A percentile compares a stretch with the other conserved stretches of the same genome.
These are phyloP conservation scores for Suillia variegata DNA, from an alignment of 2,888 invertebrate genomes.

Conservation along the genomic window DNA sequence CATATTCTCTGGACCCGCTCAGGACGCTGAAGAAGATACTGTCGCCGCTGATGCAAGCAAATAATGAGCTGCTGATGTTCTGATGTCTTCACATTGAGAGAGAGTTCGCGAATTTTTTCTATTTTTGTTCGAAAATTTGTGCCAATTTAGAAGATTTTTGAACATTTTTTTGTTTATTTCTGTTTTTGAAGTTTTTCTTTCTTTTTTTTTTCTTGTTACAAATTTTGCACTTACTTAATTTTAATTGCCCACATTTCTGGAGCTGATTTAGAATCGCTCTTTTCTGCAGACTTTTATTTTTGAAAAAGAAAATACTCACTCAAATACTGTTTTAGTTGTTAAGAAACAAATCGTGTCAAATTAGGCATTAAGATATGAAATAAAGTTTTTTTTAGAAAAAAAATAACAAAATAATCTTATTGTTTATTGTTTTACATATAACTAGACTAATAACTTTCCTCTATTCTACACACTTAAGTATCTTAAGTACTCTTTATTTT, in stretches of 20 bases:
- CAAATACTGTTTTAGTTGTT: background rate
- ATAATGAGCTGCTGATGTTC: background rate
- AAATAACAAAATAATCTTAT: no score
- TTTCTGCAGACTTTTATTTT: background rate
- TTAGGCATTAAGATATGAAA: conserved; percentile 2
- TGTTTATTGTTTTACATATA: no score
- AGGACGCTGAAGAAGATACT: conserved; percentile 22
- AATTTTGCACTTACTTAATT: background rate
- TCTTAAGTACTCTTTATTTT: no score
- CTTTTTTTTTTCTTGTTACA: background rate
- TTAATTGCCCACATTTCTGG: no score
- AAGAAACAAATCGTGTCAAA: conserved; percentile 2
- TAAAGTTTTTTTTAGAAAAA: background rate
- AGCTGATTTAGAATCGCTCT: no score
- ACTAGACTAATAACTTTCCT: no score
- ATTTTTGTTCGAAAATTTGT: background rate
- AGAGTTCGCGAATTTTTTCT: no score
- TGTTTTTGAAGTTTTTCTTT: background rate
- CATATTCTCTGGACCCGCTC: conserved; percentile 44
- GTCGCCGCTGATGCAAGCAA: background rate
- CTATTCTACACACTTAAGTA: no score
- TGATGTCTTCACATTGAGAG: no score
- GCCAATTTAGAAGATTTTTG: background rate
- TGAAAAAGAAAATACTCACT: background rate
- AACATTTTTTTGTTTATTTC: background rate